Evolutionary conservation across 2,797 vertebrate species (phyloP).

Genomic region (Pampus argenteus): DNA sequence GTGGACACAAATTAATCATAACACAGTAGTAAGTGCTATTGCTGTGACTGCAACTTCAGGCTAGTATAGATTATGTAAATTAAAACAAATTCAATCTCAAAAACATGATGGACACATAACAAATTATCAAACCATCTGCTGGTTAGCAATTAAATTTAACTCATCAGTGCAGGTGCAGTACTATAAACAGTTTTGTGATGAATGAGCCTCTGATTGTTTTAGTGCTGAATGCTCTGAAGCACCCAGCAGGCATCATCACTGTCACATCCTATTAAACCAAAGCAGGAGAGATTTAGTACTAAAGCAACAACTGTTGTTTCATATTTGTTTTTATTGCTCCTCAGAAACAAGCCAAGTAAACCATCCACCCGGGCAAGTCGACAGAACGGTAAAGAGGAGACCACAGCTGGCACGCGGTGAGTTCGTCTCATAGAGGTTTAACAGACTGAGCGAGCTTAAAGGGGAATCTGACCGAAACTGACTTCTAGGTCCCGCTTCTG

Average conservation of each 20-base stretch:
- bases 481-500: slow-evolving; percentile 26
- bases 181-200: background rate
- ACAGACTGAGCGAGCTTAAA: slow-evolving; percentile 41
- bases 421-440: slow-evolving; percentile 63
- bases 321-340: slow-evolving; percentile 68
- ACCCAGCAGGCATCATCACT: slow-evolving; percentile 33
- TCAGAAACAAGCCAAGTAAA: slow-evolving; percentile 91
- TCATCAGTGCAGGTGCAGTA: background rate
- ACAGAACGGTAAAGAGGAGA: slow-evolving; percentile 84
- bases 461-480: slow-evolving; percentile 47
- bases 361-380: slow-evolving; percentile 92
- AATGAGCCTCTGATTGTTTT: slow-evolving; percentile 30
- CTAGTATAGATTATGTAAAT: background rate
- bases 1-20: background rate
- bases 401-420: slow-evolving; percentile 82
- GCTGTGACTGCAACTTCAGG: no score
- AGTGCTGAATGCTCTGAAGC: slow-evolving; percentile 15
- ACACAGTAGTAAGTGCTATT: background rate
- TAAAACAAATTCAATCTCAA: background rate
- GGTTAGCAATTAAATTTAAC: background rate
- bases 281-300: slow-evolving; percentile 32
- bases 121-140: background rate
- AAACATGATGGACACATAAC: background rate
- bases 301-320: slow-evolving; percentile 58
- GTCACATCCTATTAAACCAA: slow-evolving; percentile 50